Conservation (phyloP, 2,113 vertebrate genomes). For the Mobula birostris region DNA sequence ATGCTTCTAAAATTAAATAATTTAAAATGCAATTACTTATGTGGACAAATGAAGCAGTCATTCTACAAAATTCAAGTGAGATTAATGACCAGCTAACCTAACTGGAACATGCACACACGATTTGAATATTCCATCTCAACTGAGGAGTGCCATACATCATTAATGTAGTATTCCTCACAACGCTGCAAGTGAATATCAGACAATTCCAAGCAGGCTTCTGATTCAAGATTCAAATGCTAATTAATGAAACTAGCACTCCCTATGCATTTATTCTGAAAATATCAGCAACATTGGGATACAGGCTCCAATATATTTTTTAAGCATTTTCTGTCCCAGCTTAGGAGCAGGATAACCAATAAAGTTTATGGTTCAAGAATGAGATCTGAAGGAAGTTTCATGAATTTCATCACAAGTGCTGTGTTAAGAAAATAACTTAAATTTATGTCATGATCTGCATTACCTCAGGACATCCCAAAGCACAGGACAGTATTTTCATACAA, state of each 20-base stretch:
- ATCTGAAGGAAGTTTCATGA: not conserved
- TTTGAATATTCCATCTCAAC: not conserved
- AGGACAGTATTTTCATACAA: no score
- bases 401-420: not conserved
- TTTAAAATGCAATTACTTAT: not conserved
- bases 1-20: not conserved
- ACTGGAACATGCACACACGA: not conserved
- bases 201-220: not conserved
- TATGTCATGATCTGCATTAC: no score
- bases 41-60: not conserved
- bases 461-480: no score
- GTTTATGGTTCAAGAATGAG: not conserved
- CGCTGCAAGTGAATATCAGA: not conserved
- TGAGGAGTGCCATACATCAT: not conserved
- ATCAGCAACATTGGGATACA: not conserved
- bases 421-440: no score
- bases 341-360: not conserved
- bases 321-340: not conserved
- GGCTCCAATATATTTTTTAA: not conserved
- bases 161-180: not conserved
- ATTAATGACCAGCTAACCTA: not conserved
- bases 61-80: not conserved
- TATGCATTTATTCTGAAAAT: not conserved
- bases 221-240: not conserved
- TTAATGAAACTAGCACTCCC: not conserved